Base-by-base conservation (phyloP, 2,888 invertebrate genomes). In the Smittia aterrima region DNA sequence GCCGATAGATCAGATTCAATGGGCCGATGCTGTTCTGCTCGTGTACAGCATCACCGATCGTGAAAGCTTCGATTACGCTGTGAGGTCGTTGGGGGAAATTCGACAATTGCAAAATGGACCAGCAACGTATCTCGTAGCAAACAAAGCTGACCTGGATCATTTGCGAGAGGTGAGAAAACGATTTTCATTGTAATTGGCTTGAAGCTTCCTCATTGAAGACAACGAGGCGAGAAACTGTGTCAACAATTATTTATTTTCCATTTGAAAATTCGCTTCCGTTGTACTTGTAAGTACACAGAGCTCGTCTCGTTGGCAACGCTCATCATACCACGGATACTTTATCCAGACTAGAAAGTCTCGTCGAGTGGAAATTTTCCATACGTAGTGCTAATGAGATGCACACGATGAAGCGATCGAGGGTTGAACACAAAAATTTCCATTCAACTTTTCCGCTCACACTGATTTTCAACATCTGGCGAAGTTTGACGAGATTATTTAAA, bases 141-240 rank as follows among this genome's bases (percentile, higher is more conserved):
- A 93, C 84, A 93, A 92, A 82, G 88, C 88, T 41, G 92, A 93
- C 83, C 84, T 93, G 80, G 90, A 90, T 80, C 91, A 92, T 82
- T 85, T 91, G 75, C 84, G 92, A 86, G 87, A 89, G 86, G 91
- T 91, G 80, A 83, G 72, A 27, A 9, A 13, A 18, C 13, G 3
- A n/a, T 27, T 64, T 64, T 16, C 64, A 27, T 27, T 47, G 18
- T 58, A 58, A 58, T 22, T 58, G 58, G 18, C 7, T 2, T 13
- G 22, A 47, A 47, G 18, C 58, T 58, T 58, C 58, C 58, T 58
- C 18, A n/a, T 58, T 58, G 13, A 13, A 47, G 16, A 47, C 13
- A 47, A n/a, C n/a, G 47, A 47, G 47, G 11, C 47, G 58, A 22
- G 22, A 58, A 58, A 7, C 13, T 58, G 22, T 58, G 58, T 58